Evolutionary conservation across 2,888 invertebrate species (phyloP).

Genomic region (Cataglyphis albicans): DNA sequence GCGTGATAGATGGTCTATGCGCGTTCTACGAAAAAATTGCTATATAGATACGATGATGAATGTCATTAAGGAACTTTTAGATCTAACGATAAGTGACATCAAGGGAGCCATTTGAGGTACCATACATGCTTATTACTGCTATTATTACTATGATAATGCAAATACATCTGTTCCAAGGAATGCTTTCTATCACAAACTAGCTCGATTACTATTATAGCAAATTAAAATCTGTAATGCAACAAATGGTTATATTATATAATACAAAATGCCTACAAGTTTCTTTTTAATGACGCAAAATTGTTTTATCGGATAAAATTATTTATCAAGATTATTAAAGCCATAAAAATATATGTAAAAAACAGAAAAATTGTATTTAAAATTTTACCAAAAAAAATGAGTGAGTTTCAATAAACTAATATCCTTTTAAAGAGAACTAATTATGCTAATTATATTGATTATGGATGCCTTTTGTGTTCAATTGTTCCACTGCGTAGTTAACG

Average conservation of each 20-base stretch:
- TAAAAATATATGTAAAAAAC: background rate
- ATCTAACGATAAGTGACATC: background rate
- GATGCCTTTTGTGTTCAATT: background rate
- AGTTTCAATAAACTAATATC: background rate
- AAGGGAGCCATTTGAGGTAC: background rate
- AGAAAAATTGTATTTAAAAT: background rate
- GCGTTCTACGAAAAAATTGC: background rate
- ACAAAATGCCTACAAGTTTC: no score
- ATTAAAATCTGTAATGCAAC: background rate
- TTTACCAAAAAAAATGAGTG: background rate
- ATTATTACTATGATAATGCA: background rate
- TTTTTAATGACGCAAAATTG: background rate
- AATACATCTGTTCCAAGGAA: background rate
- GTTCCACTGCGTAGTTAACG: constrained; percentile 4
- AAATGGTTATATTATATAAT: background rate
- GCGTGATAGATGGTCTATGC: background rate
- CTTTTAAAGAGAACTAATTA: constrained; percentile 4
- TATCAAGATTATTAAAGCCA: background rate
- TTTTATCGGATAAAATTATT: background rate
- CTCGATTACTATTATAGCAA: background rate
- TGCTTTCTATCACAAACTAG: constrained; percentile 5
- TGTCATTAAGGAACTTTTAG: no score
- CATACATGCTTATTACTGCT: background rate
- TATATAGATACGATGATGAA: background rate
- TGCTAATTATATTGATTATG: background rate